Percentiles rank a stretch among this genome's conserved stretches.
Conservation (phyloP, 1,140 invertebrate species). For the Drosophila azteca region DNA sequence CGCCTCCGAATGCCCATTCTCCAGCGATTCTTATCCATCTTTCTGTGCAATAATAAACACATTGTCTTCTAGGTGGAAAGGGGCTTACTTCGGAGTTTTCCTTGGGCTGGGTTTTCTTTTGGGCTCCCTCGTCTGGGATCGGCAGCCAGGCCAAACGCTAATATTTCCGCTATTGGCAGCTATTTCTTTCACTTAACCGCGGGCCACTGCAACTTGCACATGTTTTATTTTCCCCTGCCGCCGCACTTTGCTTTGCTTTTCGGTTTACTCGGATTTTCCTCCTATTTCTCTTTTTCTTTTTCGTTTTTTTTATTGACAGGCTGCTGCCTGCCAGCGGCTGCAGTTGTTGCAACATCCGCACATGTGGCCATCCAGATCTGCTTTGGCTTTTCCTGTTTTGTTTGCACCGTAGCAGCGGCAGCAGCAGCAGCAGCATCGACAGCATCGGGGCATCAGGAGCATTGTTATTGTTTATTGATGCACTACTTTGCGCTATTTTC, state of each 20-base stretch:
- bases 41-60: conserved; percentile 69
- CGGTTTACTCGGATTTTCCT: conserved; percentile 19
- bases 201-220: conserved; percentile 75
- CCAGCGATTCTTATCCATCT: conserved; percentile 4
- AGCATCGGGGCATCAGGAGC: conserved; percentile 37
- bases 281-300: conserved; percentile 19
- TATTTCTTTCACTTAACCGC: conserved; percentile 78
- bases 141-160: conserved; percentile 59
- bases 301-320: conserved; percentile 59
- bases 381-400: conserved; percentile 64
- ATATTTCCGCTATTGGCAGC: conserved; percentile 78
- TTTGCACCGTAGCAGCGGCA: conserved; percentile 22
- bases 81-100: conserved; percentile 39
- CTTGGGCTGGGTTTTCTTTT: conserved; percentile 10
- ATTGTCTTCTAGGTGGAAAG: conserved; percentile 53
- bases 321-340: conserved; percentile 55
- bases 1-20: background rate
- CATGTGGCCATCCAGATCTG: conserved; percentile 61
- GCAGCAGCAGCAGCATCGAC: conserved; percentile 1
- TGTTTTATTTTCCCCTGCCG: conserved; percentile 58
- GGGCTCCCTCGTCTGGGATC: conserved; percentile 5
- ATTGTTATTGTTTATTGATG: conserved; percentile 83
- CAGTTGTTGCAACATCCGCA: conserved; percentile 65
- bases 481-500: conserved; percentile 82
- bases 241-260: conserved; percentile 50